These are phyloP conservation scores for Teinopalpus imperialis DNA, from an alignment of 2,888 invertebrate species.

Conservation along the genomic window DNA sequence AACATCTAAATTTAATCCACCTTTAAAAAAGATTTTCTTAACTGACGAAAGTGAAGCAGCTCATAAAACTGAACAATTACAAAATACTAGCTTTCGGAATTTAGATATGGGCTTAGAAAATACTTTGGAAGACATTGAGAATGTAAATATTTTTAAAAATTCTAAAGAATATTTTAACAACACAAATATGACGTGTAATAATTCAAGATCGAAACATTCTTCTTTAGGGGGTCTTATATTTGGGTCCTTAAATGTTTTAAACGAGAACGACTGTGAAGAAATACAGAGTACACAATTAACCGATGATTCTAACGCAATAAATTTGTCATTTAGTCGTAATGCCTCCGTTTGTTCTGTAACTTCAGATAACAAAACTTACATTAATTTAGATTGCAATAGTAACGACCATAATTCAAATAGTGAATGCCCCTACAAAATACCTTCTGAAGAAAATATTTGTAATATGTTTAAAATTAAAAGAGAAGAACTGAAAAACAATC, in stretches of 20 bases:
- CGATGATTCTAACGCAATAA: constrained; percentile 26
- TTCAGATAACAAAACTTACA: constrained; percentile 55
- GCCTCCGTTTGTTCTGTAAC: constrained; percentile 49
- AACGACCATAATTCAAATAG: constrained; percentile 37
- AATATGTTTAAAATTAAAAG: constrained; percentile 43
- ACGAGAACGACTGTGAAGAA: constrained; percentile 43
- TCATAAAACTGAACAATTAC: not conserved
- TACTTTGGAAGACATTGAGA: not conserved
- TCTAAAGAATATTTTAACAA: not conserved
- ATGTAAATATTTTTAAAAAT: not conserved
- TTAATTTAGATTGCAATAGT: constrained; percentile 58
- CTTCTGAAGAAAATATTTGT: constrained; percentile 42
- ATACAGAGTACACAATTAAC: constrained; percentile 23
- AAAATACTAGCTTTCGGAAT: not conserved
- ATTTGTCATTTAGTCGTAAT: constrained; percentile 35
- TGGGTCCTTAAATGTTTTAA: constrained; percentile 53
- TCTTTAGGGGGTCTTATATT: constrained; percentile 48
- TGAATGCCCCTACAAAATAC: constrained; percentile 39
- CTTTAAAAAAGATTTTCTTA: constrained; percentile 29
- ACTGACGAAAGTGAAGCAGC: constrained; percentile 27
- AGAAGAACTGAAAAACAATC: constrained; percentile 12
- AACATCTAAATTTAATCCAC: constrained; percentile 25
- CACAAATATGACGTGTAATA: constrained; percentile 14
- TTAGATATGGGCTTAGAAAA: constrained; percentile 1
- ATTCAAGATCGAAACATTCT: constrained; percentile 22